Conservation (phyloP, 2,888 invertebrate species). For the Girardia tigrina region DNA sequence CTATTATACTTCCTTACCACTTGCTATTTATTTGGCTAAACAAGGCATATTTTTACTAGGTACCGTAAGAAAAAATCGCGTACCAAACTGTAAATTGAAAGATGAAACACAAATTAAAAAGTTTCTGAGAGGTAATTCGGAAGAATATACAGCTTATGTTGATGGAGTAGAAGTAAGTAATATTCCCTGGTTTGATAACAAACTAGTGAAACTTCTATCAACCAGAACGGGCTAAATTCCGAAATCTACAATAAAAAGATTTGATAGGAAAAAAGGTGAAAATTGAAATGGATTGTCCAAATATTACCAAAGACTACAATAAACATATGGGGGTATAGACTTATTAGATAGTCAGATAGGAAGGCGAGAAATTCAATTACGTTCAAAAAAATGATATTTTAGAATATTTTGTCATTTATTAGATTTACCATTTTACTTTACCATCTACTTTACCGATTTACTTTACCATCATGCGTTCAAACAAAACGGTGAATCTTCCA, state of each 20-base stretch:
- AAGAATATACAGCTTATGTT: not conserved
- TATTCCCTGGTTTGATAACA: not conserved
- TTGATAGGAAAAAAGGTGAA: not conserved
- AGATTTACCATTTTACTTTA: no score
- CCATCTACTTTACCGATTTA: not conserved
- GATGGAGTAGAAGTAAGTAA: not conserved
- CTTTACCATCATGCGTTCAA: not conserved
- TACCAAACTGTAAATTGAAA: not conserved
- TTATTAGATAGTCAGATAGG: not conserved
- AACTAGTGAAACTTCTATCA: not conserved
- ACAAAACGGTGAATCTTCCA: not conserved
- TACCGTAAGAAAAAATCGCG: not conserved
- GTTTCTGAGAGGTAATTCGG: not conserved
- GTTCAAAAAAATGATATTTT: not conserved
- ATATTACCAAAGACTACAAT: not conserved
- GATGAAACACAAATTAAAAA: not conserved
- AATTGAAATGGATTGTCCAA: not conserved
- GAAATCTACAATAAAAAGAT: not conserved
- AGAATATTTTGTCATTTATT: constrained; percentile 10
- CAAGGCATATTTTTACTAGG: not conserved
- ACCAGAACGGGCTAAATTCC: not conserved
- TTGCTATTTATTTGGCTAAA: not conserved
- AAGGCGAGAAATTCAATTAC: not conserved
- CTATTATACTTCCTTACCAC: not conserved
- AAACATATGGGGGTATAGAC: not conserved